phyloP scores from a whole-genome alignment of 2,113 vertebrate genomes.

The Eretmochelys imbricata region DNA sequence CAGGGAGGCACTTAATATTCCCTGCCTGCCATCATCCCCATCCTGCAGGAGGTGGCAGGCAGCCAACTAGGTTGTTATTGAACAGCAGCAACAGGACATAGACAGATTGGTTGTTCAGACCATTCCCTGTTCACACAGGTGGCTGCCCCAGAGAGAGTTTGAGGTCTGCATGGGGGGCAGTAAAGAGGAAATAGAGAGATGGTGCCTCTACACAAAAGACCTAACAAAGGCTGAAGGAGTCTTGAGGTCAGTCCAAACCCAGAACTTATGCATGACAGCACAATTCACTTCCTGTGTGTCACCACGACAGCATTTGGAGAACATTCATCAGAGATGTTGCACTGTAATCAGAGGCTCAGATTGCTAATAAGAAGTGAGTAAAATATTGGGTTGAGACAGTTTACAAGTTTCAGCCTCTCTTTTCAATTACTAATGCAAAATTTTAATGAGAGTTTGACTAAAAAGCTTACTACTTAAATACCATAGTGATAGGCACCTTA shows the following conservation, averaged over 20 bases:
- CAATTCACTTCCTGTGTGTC: not conserved
- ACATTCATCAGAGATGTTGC: not conserved
- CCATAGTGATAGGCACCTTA: not conserved
- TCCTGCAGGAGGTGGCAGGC: not conserved
- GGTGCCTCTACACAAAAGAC: not conserved
- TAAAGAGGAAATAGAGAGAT: not conserved
- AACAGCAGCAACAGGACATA: not conserved
- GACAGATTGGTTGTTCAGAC: not conserved
- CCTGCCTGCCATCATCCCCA: not conserved
- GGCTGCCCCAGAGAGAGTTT: not conserved
- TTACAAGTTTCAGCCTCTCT: constrained; percentile 27
- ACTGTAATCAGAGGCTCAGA: not conserved
- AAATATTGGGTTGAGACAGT: not conserved
- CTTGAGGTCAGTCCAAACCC: not conserved
- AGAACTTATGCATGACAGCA: not conserved
- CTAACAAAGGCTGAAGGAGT: not conserved
- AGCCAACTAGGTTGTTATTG: not conserved
- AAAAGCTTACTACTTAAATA: not conserved
- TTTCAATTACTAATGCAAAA: constrained; percentile 47
- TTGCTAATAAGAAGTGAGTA: constrained; percentile 9
- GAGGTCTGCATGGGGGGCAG: not conserved
- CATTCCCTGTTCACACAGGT: accelerated
- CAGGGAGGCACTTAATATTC: not conserved
- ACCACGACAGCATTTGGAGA: not conserved
- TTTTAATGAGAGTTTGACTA: constrained; percentile 49